Base-by-base conservation (phyloP, 2,113 vertebrate genomes). In the Regulus satrapa region DNA sequence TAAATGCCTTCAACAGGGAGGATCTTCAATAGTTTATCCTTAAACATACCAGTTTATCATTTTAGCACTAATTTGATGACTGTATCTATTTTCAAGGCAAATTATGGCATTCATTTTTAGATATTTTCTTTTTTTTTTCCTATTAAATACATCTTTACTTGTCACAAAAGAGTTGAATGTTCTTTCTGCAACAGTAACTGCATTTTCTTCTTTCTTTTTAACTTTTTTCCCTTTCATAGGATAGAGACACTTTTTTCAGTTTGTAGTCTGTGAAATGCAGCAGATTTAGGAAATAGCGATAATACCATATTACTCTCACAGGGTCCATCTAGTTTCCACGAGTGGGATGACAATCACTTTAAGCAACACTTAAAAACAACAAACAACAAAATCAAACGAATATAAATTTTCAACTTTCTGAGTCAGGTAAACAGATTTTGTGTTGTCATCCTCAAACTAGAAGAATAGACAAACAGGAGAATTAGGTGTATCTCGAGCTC, bases 241-340 rank as follows among this genome's bases (percentile, higher is more conserved):
- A 56, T 24, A 87, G 56, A 13, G 5, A 6, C 14, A 16, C 28
- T 14, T 68, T 62, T 21, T 24, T 17, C n/a, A 5, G 5, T 4
- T 63, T 82, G 61, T 41, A 75, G 26, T 69, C 58, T n/a, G 6
- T 64, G 26, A 80, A 86, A 83, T 13, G 21, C 20, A 83, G n/a
- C 8, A 59, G 10, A 82, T 58, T 52, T 58, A 67, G 16, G 32
- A 66, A 85, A 90, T 7, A 58, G 20, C 8, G 38, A 10, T 28
- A n/a, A 52, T 1, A 0, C 26, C 6, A 38, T n/a, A 40, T 31
- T 81, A 43, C 14, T 36, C 17, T 45, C 34, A 40, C 3, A n/a
- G 7, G 41, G 9, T 66, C 49, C 32, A 51, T 75, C 18, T 38
- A 23, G 24, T 28, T 77, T 75, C 38, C 51, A 88, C 34, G 19